phyloP scores from a whole-genome alignment of 1,140 invertebrate genomes.

The Lepidostoma basale region DNA sequence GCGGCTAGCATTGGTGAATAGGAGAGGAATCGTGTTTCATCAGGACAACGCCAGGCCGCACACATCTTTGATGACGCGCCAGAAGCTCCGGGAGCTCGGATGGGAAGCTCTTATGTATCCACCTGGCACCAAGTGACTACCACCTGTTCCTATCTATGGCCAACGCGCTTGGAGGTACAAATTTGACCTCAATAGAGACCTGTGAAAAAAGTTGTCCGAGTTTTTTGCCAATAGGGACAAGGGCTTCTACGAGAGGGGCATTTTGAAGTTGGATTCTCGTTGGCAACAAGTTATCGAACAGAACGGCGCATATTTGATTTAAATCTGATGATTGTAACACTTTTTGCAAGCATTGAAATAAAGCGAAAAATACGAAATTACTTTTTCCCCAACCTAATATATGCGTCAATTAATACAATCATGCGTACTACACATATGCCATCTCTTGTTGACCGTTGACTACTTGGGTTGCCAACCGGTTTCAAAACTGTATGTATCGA shows the following conservation, averaged over 20 bases:
- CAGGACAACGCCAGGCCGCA: neutral
- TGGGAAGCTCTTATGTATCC: slow-evolving; percentile 1
- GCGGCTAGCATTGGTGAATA: slow-evolving; percentile 3
- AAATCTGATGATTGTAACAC: too few species aligned
- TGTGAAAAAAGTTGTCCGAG: too few species aligned
- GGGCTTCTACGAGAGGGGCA: neutral
- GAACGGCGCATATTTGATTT: too few species aligned
- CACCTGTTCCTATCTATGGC: too few species aligned
- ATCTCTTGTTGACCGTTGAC: too few species aligned
- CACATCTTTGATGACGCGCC: slow-evolving; percentile 4
- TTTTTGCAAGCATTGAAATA: slow-evolving; percentile 15
- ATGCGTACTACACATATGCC: too few species aligned
- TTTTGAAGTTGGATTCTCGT: neutral
- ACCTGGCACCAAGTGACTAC: too few species aligned
- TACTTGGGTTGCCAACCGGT: too few species aligned
- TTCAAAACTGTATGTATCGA: too few species aligned
- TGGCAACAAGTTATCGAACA: neutral
- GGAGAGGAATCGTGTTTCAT: slow-evolving; percentile 1
- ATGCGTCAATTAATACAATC: too few species aligned
- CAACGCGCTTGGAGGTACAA: too few species aligned
- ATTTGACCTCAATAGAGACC: too few species aligned
- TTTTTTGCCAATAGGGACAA: slow-evolving; percentile 9
- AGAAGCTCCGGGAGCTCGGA: neutral
- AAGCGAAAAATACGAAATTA: slow-evolving; percentile 10
- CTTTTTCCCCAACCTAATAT: slow-evolving; percentile 4